Base-by-base conservation (phyloP, 1,140 invertebrate genomes). In the Lucilia cuprina region DNA sequence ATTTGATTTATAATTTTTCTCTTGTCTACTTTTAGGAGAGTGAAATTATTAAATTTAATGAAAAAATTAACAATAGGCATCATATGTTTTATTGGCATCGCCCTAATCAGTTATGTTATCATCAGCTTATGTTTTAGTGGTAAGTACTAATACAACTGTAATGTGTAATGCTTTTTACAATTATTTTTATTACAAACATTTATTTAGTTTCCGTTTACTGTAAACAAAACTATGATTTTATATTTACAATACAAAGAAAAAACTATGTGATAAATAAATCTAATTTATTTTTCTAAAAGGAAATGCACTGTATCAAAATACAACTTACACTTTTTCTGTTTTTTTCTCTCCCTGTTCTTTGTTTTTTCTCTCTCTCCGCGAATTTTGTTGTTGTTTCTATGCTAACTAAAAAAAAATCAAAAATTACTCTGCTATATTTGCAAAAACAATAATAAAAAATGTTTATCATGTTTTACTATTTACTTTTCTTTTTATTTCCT, bases 51-150 rank as follows among this genome's bases (percentile, higher is more conserved):
- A 82, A 88, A 88, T 85, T 90, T 89, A 89, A 89, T 90, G 88
- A 90, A 90, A 83, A 90, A 89, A 80, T 85, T 90, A 34, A 90
- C 89, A 60, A 90, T 90, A 47, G 89, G 86, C 14, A 83, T 90
- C 8, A 90, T 90, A 85, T 90, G 89, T 83, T 90, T 90, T 17
- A 90, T 90, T 78, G 89, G 89, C 41, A 88, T 90, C 19, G 89
- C 89, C 55, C 84, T 90, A 78, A 89, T 90, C 14, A 87, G 88
- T 85, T 90, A 90, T 35, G 89, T 90, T 80, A 88, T 90, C 82
- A 89, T 90, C 21, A 90, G 88, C 77, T 86, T 90, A 9, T 90
- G 89, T 70, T 89, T 90, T 74, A 90, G 88, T 86, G 89, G 89
- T 90, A 86, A 90, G 89, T 90, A 74, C 75, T 80, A 4, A n/a